Evolutionary conservation across 2,797 vertebrate species (phyloP).

Genomic region (Prionace glauca): DNA sequence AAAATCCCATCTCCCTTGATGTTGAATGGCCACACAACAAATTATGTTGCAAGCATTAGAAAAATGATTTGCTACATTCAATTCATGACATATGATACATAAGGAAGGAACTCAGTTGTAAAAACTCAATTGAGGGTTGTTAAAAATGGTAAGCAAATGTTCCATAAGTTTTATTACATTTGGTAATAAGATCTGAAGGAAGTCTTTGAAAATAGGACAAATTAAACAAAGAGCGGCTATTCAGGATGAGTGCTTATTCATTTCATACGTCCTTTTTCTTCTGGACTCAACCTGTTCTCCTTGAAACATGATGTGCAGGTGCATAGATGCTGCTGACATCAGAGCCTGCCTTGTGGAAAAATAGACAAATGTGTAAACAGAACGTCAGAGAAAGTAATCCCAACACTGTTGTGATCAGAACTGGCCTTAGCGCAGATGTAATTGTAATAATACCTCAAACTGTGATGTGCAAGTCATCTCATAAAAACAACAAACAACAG

Average conservation of each 20-base stretch:
- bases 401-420: neutral
- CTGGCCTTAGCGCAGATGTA: neutral
- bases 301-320: slow-evolving; percentile 33
- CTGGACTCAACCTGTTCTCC: neutral
- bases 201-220: slow-evolving; percentile 37
- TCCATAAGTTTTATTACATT: neutral
- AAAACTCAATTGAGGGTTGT: slow-evolving; percentile 9
- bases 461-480: neutral
- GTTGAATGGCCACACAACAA: neutral
- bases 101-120: neutral
- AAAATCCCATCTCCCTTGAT: neutral
- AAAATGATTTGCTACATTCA: neutral
- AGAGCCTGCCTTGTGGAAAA: neutral
- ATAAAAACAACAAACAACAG: neutral
- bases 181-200: slow-evolving; percentile 31
- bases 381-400: neutral
- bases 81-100: neutral
- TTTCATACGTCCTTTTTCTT: slow-evolving; percentile 26
- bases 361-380: slow-evolving; percentile 2
- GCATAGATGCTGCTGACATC: neutral
- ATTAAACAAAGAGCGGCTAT: slow-evolving; percentile 23
- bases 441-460: neutral
- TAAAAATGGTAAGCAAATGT: neutral
- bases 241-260: slow-evolving; percentile 6
- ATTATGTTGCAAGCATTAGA: neutral